Base-by-base conservation (phyloP, 1,140 invertebrate species). In the Himalopsyche phryganea region DNA sequence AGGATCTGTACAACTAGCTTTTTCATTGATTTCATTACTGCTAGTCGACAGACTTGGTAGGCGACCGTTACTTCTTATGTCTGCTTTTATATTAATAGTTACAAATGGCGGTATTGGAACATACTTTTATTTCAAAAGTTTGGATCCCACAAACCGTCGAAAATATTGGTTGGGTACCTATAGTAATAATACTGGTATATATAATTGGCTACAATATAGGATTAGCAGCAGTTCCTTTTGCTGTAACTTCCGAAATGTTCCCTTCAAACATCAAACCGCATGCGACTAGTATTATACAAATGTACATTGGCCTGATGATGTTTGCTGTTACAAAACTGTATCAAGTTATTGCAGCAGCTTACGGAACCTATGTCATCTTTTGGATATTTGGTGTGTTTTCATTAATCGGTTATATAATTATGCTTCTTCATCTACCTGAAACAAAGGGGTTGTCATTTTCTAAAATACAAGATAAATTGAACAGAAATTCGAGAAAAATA, bases 401-500 rank as follows among this genome's bases (percentile, higher is more conserved):
- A 18, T 60, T 84, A 0, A 40, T 84, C 4, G 80, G 85, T 4
- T 67, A 85, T 1, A 48, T 85, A n/a, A 90, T 85, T 66, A 80
- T 85, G 36, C 69, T 85, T 13, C 70, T 79, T 1, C 78, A 80
- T 28, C 75, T 91, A 11, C 89, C 89, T 0, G 90, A 94, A 74
- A 94, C 90, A 0, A 92, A 92, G 72, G 87, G 87, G 10, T 89
- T 88, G 68, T 84, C 85, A 0, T 80, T 91, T 36, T 82, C 73
- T 6, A 66, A 63, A 60, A 76, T 77, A 53, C 74, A 76, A 58
- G 71, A 69, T 4, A 69, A 71, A 47, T 63, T 76, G 5, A 71
- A 57, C 18, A 14, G 45, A 13, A 38, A 46, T 9, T 28, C 23
- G 3, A 28, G 23, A 28, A 28, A 28, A 28, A 28, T 28, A 28